These are phyloP conservation scores for Nyctalus aviator DNA, from an alignment of 2,797 vertebrate genomes.

Conservation along the genomic window DNA sequence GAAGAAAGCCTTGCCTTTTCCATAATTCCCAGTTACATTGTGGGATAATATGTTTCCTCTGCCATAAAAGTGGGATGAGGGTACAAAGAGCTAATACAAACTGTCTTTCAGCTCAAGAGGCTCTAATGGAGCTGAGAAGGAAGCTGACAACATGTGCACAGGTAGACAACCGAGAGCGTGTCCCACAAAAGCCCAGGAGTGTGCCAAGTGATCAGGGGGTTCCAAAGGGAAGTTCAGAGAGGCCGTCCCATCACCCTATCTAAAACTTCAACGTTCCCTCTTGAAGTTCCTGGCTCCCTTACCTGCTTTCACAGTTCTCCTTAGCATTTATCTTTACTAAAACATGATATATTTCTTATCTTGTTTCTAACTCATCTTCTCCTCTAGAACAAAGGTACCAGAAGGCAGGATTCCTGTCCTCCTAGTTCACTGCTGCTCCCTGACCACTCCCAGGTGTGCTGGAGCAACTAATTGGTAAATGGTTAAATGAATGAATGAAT, in stretches of 20 bases:
- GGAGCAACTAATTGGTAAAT: neutral
- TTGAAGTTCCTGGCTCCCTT: neutral
- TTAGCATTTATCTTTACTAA: neutral
- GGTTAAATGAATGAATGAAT: neutral
- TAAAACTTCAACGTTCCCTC: neutral
- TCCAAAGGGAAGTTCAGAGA: neutral
- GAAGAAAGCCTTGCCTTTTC: conserved; percentile 14
- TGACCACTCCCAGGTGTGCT: neutral
- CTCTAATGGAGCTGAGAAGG: neutral
- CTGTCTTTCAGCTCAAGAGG: neutral
- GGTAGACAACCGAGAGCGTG: neutral
- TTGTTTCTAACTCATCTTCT: neutral
- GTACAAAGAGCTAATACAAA: neutral
- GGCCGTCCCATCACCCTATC: neutral
- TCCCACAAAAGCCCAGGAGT: neutral
- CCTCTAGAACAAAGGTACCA: neutral
- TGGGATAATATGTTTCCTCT: neutral
- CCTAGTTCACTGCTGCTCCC: neutral
- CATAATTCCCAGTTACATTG: neutral
- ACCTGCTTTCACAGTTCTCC: neutral
- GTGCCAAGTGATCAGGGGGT: neutral
- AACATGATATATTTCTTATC: neutral
- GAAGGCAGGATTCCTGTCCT: neutral
- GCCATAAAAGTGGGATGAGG: neutral
- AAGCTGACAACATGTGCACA: neutral